Percentiles rank a stretch among this genome's conserved stretches.
Evolutionary conservation across 2,797 vertebrate genomes (phyloP).

Genomic region (Serranus cabrilla): DNA sequence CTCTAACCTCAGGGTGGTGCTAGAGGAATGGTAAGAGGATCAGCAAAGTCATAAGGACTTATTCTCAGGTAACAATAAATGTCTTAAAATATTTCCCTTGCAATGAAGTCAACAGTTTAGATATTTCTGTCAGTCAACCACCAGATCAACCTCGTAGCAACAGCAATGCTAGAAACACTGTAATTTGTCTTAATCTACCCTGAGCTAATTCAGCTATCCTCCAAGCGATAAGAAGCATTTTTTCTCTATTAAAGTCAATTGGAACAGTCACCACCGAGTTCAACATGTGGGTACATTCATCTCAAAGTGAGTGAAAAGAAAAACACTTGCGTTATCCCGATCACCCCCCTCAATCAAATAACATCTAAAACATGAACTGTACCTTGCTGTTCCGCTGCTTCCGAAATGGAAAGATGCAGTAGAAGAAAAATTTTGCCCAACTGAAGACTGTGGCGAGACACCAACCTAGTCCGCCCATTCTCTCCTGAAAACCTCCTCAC

Average conservation of each 20-base stretch:
- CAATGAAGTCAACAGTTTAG: neutral
- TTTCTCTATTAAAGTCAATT: neutral
- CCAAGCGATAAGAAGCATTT: neutral
- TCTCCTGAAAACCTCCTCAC: slow-evolving; percentile 52
- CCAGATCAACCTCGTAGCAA: neutral
- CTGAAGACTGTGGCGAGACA: slow-evolving; percentile 89
- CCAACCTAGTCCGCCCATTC: slow-evolving; percentile 91
- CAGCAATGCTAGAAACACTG: neutral
- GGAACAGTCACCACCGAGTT: neutral
- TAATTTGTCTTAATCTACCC: neutral
- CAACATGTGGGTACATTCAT: slow-evolving; percentile 6
- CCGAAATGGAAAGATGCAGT: slow-evolving; percentile 90
- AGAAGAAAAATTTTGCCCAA: slow-evolving; percentile 92
- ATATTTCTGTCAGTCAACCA: neutral
- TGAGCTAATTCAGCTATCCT: neutral
- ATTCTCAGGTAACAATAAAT: neutral
- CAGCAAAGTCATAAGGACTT: neutral
- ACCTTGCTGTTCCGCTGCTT: slow-evolving; percentile 87
- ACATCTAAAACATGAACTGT: slow-evolving; percentile 52
- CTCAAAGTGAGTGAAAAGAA: neutral
- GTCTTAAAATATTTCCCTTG: neutral
- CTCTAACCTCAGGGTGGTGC: neutral
- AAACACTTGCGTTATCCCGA: neutral
- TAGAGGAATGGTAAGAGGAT: neutral
- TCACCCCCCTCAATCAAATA: neutral